Conservation (phyloP, 2,797 vertebrate genomes). For the Micromesistius poutassou region DNA sequence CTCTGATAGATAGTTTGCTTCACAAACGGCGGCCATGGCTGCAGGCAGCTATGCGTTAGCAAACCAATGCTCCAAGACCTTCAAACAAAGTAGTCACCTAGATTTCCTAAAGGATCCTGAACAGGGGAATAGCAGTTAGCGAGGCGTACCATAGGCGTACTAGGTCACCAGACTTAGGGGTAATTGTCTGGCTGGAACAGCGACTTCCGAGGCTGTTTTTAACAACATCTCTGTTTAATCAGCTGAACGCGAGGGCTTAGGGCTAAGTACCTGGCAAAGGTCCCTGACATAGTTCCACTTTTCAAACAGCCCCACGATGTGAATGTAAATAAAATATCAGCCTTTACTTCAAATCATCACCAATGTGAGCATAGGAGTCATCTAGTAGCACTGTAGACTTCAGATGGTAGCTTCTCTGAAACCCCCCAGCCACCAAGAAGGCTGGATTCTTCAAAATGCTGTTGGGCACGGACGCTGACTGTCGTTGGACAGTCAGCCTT, state of each 20-base stretch:
- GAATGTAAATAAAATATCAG: slow-evolving; percentile 11
- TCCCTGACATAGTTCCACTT: slow-evolving; percentile 16
- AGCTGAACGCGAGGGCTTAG: slow-evolving; percentile 26
- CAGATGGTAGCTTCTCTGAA: too few relatives aligned
- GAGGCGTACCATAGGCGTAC: background rate
- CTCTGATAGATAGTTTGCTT: too few relatives aligned
- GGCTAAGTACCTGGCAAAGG: slow-evolving; percentile 17
- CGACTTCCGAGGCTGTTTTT: slow-evolving; percentile 27
- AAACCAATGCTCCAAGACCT: background rate
- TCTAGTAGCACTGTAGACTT: too few relatives aligned
- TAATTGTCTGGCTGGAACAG: slow-evolving; percentile 24
- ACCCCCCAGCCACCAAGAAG: too few relatives aligned
- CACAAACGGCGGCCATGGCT: background rate
- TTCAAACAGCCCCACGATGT: slow-evolving; percentile 5
- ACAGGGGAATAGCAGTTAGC: background rate
- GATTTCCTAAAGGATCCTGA: background rate
- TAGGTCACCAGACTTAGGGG: slow-evolving; percentile 26
- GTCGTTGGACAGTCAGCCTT: too few relatives aligned
- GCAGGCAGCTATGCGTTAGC: background rate
- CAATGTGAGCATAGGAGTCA: too few relatives aligned
- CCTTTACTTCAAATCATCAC: too few relatives aligned
- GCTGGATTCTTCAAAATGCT: too few relatives aligned
- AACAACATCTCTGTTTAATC: slow-evolving; percentile 45
- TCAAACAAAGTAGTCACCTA: background rate
- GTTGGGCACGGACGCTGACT: too few relatives aligned